A percentile compares a stretch with the other conserved stretches of the same genome.
Evolutionary conservation across 2,888 invertebrate species (phyloP).

Genomic region (Syrista parreyssii): DNA sequence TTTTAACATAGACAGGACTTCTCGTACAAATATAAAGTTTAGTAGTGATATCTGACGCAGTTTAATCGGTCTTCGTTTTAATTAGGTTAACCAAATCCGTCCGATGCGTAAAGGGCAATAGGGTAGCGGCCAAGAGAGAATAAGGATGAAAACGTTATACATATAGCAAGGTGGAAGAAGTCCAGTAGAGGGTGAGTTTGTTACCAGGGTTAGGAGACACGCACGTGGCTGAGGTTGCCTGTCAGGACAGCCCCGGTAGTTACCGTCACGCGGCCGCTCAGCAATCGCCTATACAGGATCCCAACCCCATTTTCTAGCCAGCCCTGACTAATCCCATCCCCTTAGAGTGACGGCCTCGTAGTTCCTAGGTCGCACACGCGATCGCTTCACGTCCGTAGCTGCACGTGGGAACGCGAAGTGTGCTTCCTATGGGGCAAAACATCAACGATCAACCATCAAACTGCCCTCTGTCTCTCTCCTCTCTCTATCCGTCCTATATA

Average conservation of each 20-base stretch:
- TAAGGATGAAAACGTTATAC: no score
- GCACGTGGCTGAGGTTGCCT: slow-evolving; percentile 48
- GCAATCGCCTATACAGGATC: slow-evolving; percentile 51
- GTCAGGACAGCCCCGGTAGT: slow-evolving; percentile 58
- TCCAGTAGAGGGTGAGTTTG: no score
- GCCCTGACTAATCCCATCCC: slow-evolving; percentile 59
- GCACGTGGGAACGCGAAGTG: slow-evolving; percentile 62
- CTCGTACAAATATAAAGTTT: no score
- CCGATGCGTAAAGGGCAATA: no score
- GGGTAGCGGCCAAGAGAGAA: no score
- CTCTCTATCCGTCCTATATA: background rate
- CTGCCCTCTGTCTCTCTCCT: slow-evolving; percentile 21
- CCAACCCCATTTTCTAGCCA: slow-evolving; percentile 45
- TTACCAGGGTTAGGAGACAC: slow-evolving; percentile 35
- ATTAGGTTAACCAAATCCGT: no score
- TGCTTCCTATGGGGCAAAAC: slow-evolving; percentile 51
- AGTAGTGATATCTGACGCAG: no score
- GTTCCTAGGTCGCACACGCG: slow-evolving; percentile 55
- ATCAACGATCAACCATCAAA: slow-evolving; percentile 48
- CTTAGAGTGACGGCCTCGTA: slow-evolving; percentile 55
- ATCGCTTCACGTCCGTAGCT: slow-evolving; percentile 42
- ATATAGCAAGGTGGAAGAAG: no score
- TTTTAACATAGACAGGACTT: no score
- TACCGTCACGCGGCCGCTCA: slow-evolving; percentile 61
- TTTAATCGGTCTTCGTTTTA: no score